Conservation (phyloP, 2,797 vertebrate genomes). For the Phaenicophaeus curvirostris region DNA sequence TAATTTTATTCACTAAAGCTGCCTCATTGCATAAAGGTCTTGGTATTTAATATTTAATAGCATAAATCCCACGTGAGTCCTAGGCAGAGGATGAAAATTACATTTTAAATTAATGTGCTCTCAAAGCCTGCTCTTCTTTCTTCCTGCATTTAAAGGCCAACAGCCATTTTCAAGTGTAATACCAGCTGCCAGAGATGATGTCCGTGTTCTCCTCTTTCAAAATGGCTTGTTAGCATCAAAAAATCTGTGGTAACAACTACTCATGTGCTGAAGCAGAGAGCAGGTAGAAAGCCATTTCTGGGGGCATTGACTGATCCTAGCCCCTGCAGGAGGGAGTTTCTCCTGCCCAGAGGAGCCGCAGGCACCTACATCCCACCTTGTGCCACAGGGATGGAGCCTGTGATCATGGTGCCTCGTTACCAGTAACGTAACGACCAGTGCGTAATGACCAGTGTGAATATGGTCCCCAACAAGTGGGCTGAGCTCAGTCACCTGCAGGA, state of each 20-base stretch:
- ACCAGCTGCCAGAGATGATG: background rate
- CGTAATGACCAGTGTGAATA: fast-evolving
- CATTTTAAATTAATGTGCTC: conserved; percentile 56
- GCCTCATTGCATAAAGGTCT: conserved; percentile 59
- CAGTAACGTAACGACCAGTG: too few species aligned
- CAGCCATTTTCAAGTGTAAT: background rate
- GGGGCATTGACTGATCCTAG: background rate
- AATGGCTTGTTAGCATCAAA: too few species aligned
- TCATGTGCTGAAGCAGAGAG: background rate
- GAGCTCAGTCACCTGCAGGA: background rate
- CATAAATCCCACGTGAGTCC: conserved; percentile 54
- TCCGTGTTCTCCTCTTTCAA: background rate
- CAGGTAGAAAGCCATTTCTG: background rate
- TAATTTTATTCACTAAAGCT: conserved; percentile 56
- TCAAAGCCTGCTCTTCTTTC: conserved; percentile 8
- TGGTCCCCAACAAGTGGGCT: fast-evolving
- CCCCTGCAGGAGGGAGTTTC: fast-evolving
- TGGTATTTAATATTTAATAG: conserved; percentile 73
- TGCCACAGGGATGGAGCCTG: fast-evolving
- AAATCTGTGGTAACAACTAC: fast-evolving
- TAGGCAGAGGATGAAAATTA: conserved; percentile 55
- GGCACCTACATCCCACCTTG: fast-evolving
- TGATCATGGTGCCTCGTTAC: background rate
- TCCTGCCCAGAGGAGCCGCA: too few species aligned
- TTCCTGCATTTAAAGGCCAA: background rate